A percentile compares a stretch with the other conserved stretches of the same genome.
These are phyloP conservation scores for Drosophila punjabiensis DNA, from an alignment of 1,140 invertebrate species.

Conservation along the genomic window DNA sequence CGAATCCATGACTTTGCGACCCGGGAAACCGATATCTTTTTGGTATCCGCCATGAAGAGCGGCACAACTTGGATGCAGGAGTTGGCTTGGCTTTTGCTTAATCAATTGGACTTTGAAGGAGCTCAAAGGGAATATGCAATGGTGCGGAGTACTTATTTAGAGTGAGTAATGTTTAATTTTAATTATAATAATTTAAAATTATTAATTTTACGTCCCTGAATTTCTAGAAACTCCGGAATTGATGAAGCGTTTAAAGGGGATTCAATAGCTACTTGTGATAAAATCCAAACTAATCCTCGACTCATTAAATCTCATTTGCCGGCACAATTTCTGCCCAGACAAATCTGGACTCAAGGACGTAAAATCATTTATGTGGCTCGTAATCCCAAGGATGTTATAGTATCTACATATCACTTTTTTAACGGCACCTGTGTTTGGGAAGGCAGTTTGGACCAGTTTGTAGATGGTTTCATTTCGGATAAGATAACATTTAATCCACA, in stretches of 20 bases:
- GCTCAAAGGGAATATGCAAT: conserved; percentile 86
- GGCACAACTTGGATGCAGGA: conserved; percentile 90
- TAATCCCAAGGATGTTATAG: conserved; percentile 49
- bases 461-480: conserved; percentile 12
- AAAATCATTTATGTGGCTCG: conserved; percentile 42
- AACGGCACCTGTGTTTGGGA: background rate
- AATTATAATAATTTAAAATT: no score
- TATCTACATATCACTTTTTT: conserved; percentile 28
- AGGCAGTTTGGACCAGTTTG: conserved; percentile 13
- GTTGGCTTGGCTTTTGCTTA: conserved; percentile 88
- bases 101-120: conserved; percentile 86
- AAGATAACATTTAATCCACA: conserved; percentile 2
- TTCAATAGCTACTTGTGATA: conserved; percentile 7
- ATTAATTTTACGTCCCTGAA: no score
- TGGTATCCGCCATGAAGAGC: conserved; percentile 85
- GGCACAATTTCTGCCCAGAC: conserved; percentile 20
- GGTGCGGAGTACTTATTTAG: conserved; percentile 86
- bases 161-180: conserved; percentile 54
- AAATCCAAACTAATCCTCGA: conserved; percentile 3
- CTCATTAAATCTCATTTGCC: conserved; percentile 49
- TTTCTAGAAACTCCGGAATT: background rate
- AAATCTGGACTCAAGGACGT: conserved; percentile 23
- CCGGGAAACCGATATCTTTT: conserved; percentile 85
- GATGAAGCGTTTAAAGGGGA: background rate
- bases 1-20: conserved; percentile 55